A percentile compares a stretch with the other conserved stretches of the same genome.
Evolutionary conservation across 2,797 vertebrate genomes (phyloP).

Genomic region (Chelonia mydas): DNA sequence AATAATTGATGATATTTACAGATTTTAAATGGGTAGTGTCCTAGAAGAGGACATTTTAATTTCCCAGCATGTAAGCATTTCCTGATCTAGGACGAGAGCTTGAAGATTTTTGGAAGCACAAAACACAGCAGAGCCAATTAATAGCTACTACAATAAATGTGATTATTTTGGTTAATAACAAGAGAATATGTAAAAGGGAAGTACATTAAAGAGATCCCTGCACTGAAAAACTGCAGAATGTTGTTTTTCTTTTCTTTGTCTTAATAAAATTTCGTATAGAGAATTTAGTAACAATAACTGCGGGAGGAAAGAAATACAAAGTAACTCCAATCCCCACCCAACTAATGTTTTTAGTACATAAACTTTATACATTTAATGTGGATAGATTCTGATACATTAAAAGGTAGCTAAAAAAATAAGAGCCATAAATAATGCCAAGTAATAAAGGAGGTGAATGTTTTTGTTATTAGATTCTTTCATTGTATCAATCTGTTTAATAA

Average conservation of each 20-base stretch:
- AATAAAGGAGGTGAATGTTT: conserved; percentile 87
- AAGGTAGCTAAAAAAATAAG: conserved; percentile 81
- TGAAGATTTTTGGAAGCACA: background rate
- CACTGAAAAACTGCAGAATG: background rate
- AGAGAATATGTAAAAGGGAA: background rate
- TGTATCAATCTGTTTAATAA: conserved; percentile 90
- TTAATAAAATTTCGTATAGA: conserved; percentile 43
- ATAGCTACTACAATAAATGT: background rate
- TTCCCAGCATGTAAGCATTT: conserved; percentile 12
- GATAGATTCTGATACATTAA: conserved; percentile 81
- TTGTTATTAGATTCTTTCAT: conserved; percentile 88
- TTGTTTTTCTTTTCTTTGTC: background rate
- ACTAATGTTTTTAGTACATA: conserved; percentile 77
- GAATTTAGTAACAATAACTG: conserved; percentile 42
- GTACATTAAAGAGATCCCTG: background rate
- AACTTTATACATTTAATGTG: conserved; percentile 81
- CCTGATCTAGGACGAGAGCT: background rate
- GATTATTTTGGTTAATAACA: conserved; percentile 9
- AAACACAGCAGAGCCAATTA: background rate
- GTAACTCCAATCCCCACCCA: conserved; percentile 63
- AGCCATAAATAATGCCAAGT: conserved; percentile 86
- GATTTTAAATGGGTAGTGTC: conserved; percentile 44
- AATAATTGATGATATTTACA: conserved; percentile 67
- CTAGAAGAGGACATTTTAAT: conserved; percentile 30
- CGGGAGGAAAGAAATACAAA: conserved; percentile 58